phyloP scores from a whole-genome alignment of 2,113 vertebrate genomes.

The Xiphophorus maculatus region DNA sequence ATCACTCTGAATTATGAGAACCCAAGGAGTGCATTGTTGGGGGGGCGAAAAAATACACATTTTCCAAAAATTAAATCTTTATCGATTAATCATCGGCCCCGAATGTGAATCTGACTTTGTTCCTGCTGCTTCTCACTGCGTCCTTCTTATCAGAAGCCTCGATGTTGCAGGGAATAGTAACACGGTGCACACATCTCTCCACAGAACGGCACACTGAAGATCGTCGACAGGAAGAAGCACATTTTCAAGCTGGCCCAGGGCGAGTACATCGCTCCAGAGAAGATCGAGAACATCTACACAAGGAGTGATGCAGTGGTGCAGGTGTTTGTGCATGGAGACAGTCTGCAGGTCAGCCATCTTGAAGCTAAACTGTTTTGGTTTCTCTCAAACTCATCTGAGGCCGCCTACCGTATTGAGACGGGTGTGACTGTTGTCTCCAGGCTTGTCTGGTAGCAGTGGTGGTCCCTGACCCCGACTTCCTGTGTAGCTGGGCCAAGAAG shows the following conservation, averaged over 20 bases:
- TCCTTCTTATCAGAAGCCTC: no score
- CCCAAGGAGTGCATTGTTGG: no score
- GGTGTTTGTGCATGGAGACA: conserved; percentile 93
- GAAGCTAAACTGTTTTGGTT: no score
- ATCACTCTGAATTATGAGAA: no score
- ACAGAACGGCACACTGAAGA: conserved; percentile 96
- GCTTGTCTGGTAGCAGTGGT: conserved; percentile 90
- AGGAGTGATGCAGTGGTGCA: conserved; percentile 89
- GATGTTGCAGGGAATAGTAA: no score
- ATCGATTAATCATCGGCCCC: no score
- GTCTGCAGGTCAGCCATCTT: conserved; percentile 85
- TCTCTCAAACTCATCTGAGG: neutral
- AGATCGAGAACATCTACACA: conserved; percentile 92
- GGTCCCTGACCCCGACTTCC: conserved; percentile 88
- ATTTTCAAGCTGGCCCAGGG: conserved; percentile 98
- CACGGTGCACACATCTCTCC: neutral
- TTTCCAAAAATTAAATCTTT: no score
- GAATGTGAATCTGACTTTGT: no score
- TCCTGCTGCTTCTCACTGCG: no score
- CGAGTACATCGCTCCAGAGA: conserved; percentile 97
- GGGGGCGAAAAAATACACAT: no score
- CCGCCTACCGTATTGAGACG: no score
- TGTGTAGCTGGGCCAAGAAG: conserved; percentile 85
- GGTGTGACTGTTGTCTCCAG: conserved; percentile 66
- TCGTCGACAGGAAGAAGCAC: conserved; percentile 97